Evolutionary conservation across 2,113 vertebrate species (phyloP).

Genomic region (Sardina pilchardus): DNA sequence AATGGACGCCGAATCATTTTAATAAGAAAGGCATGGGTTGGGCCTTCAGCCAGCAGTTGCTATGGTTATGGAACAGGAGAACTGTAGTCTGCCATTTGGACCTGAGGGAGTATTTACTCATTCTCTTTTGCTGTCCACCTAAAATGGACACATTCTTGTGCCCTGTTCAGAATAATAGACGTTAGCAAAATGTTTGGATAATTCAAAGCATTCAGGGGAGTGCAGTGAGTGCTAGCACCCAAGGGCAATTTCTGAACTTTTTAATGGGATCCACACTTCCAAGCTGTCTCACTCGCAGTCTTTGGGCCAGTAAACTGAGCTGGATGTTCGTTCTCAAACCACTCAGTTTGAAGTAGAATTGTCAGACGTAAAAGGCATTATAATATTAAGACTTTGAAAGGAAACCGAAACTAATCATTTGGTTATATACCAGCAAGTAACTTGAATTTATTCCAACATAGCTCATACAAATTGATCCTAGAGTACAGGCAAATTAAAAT

Average conservation of each 20-base stretch:
- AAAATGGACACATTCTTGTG: not conserved
- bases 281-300: not conserved
- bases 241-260: not conserved
- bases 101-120: conserved; percentile 3
- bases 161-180: not conserved
- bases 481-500: not conserved
- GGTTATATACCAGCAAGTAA: not conserved
- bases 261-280: not conserved
- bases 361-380: not conserved
- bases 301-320: conserved; percentile 1
- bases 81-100: not conserved
- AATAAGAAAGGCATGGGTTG: conserved; percentile 17
- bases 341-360: not conserved
- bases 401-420: not conserved
- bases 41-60: not conserved
- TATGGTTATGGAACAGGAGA: conserved; percentile 18
- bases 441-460: not conserved
- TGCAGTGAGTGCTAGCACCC: not conserved
- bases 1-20: not conserved
- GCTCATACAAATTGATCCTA: too few species aligned
- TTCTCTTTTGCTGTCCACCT: not conserved
- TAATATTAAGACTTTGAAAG: not conserved
- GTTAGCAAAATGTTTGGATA: not conserved
- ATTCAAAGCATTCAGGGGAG: not conserved
- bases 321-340: not conserved